A percentile compares a stretch with the other conserved stretches of the same genome.
Conservation (phyloP, 2,113 vertebrate species). For the Callionymus lyra region DNA sequence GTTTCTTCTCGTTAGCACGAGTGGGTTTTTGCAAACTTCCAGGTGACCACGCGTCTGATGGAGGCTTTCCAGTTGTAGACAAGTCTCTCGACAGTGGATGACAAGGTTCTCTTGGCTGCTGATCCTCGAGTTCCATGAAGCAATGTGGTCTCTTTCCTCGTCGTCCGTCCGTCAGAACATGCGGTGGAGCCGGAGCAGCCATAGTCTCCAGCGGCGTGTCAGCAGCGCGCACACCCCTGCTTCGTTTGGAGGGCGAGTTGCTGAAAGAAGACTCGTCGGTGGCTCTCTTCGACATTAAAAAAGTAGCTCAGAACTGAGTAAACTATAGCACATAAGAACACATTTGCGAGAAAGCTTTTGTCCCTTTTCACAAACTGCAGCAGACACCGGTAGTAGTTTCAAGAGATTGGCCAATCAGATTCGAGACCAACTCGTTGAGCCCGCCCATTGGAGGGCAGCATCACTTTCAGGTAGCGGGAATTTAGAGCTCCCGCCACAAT, state of each 20-base stretch:
- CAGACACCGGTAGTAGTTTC: slow-evolving; percentile 10
- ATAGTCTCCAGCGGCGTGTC: slow-evolving; percentile 29
- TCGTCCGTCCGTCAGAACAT: slow-evolving; percentile 22
- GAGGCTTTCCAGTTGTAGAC: neutral
- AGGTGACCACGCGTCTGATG: slow-evolving; percentile 1
- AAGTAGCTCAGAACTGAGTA: neutral
- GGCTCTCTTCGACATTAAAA: slow-evolving; percentile 58
- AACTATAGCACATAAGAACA: too few relatives aligned
- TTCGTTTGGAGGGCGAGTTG: slow-evolving; percentile 40
- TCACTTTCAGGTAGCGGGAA: too few relatives aligned
- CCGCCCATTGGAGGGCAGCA: slow-evolving; percentile 13
- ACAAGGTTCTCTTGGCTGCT: neutral
- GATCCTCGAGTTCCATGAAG: slow-evolving; percentile 16
- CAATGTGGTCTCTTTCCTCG: slow-evolving; percentile 49
- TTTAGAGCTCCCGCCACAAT: too few relatives aligned
- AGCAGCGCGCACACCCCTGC: slow-evolving; percentile 1
- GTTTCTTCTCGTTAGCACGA: slow-evolving; percentile 15
- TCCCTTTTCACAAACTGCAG: neutral
- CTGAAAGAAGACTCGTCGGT: slow-evolving; percentile 32
- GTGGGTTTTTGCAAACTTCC: slow-evolving; percentile 9
- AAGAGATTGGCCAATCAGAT: slow-evolving; percentile 27
- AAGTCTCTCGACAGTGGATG: neutral
- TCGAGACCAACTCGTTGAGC: neutral
- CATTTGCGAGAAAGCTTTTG: neutral
- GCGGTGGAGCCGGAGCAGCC: slow-evolving; percentile 16